phyloP scores from a whole-genome alignment of 2,113 vertebrate genomes.

The Campylomormyrus numenius region DNA sequence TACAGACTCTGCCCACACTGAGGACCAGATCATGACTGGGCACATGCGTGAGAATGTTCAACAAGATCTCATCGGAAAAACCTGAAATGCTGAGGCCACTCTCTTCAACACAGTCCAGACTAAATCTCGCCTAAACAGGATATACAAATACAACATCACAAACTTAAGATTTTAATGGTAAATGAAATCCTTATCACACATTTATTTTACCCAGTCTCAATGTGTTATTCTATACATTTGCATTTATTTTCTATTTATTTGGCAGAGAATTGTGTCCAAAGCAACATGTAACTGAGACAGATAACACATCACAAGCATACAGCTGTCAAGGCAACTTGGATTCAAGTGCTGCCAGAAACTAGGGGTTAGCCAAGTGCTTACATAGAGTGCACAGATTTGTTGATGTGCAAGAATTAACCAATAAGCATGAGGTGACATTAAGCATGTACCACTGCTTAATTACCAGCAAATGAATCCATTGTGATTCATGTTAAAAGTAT shows the following conservation, averaged over 20 bases:
- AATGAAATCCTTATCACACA: background rate
- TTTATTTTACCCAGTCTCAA: background rate
- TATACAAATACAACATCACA: background rate
- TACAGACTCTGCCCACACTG: constrained; percentile 75
- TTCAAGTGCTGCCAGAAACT: background rate
- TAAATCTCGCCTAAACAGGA: constrained; percentile 52
- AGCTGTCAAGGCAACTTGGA: background rate
- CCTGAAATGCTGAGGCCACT: constrained; percentile 69
- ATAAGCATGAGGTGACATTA: background rate
- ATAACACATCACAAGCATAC: background rate
- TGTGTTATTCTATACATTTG: background rate
- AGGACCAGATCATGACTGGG: constrained; percentile 79
- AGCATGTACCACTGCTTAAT: background rate
- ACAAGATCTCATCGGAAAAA: constrained; percentile 87
- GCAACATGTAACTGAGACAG: background rate
- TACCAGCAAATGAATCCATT: background rate
- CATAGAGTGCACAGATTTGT: background rate
- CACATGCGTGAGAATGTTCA: constrained; percentile 80
- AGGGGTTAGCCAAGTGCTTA: background rate
- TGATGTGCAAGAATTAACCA: background rate
- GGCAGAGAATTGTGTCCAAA: background rate
- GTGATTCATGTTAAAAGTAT: background rate
- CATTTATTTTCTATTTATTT: background rate
- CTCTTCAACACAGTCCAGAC: constrained; percentile 46
- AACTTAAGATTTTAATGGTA: background rate